Base-by-base conservation (phyloP, 2,888 invertebrate species). In the Falcaria lacertinaria region DNA sequence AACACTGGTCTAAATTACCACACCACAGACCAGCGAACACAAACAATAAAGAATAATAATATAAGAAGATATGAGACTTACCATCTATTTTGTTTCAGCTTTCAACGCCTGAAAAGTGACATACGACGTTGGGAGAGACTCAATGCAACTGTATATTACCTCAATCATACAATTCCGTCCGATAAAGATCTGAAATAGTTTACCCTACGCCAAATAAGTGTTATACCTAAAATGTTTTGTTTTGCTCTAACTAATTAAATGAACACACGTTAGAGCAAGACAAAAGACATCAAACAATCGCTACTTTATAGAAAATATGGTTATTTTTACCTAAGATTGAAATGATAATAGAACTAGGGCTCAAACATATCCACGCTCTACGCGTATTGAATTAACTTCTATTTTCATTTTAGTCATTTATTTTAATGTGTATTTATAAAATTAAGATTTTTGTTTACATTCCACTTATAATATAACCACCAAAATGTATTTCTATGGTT, bases 391-490 rank as follows among this genome's bases (percentile, higher is more conserved):
- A 60, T 48, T 48, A 57, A 76, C 77, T 88, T 88, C 87, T 88
- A 87, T 88, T 87, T 81, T 88, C 87, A 86, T 87, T 88, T 87
- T 80, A 87, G 79, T 87, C 87, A 68, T 51, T 47, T 55, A 52
- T 43, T 44, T 43, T 44, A 42, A 45, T 16, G 2, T 44, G n/a
- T 38, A 41, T 33, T 41, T 45, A 14, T 14, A 33, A 45, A 44
- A 52, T 52, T 69, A 58, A n/a, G n/a, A n/a, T n/a, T n/a, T 61
- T 63, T 60, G 53, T 55, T 44, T 60, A 57, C 44, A 47, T 44
- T 47, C 37, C 36, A 22, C 2, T 25, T 15, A 13, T 48, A 45
- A 54, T 68, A 51, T 66, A 64, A 60, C 50, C 52, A 54, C 65
- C 69, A 67, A 67, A 65, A 53, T 35, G 25, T 28, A 45, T 50